Evolutionary conservation across 2,797 vertebrate species (phyloP).

Genomic region (Ctenopoma multispine): DNA sequence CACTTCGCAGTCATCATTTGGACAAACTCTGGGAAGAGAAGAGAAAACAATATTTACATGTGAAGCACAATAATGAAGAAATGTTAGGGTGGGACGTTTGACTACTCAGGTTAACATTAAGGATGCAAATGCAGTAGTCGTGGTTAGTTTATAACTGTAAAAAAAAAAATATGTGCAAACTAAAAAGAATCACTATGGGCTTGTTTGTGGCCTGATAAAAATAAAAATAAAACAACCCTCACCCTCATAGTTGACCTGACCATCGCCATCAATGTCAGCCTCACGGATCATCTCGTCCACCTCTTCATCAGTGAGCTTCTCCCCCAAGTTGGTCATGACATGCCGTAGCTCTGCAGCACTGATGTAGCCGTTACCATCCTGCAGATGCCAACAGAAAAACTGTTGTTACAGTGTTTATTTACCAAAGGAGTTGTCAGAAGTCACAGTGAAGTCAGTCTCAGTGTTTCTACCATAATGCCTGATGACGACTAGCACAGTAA

Average conservation of each 20-base stretch:
- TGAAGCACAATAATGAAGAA: background rate
- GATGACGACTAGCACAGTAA: background rate
- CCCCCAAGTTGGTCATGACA: slow-evolving; percentile 94
- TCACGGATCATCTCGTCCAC: slow-evolving; percentile 95
- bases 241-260: slow-evolving; percentile 95
- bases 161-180: background rate
- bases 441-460: background rate
- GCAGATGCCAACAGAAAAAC: slow-evolving; percentile 1
- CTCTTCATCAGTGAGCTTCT: slow-evolving; percentile 92
- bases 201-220: background rate
- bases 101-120: too few relatives aligned
- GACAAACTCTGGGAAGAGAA: slow-evolving; percentile 88
- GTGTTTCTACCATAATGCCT: background rate
- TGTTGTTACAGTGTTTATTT: background rate
- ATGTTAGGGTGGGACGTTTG: too few relatives aligned
- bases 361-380: slow-evolving; percentile 93
- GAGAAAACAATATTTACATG: slow-evolving; percentile 9
- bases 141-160: background rate
- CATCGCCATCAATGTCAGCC: slow-evolving; percentile 91
- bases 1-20: slow-evolving; percentile 97
- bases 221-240: slow-evolving; percentile 46
- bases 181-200: background rate
- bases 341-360: slow-evolving; percentile 92
- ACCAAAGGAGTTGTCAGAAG: background rate
- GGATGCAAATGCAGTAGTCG: background rate